Conservation (phyloP, 2,113 vertebrate species). For the Alethe castanea region DNA sequence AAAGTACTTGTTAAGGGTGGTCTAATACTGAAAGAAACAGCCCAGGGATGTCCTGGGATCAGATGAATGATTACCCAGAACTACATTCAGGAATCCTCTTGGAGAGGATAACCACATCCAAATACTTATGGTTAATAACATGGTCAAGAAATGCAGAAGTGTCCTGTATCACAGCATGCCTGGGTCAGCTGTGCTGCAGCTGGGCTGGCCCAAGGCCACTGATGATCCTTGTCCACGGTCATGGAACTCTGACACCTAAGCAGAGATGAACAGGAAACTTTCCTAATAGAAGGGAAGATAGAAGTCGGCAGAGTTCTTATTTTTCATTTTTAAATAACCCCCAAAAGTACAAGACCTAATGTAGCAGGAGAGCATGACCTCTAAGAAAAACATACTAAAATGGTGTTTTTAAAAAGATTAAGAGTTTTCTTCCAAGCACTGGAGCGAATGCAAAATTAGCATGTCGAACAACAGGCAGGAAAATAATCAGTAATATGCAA, state of each 20-base stretch:
- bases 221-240: background rate
- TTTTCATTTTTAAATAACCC: background rate
- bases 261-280: background rate
- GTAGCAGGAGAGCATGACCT: background rate
- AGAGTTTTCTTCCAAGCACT: background rate
- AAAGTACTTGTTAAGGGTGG: background rate
- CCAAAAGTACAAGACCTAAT: background rate
- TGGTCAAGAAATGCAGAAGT: background rate
- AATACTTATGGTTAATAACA: background rate
- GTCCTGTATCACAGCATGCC: background rate
- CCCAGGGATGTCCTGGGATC: background rate
- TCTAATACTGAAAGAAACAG: background rate
- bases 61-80: background rate
- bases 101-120: background rate
- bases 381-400: background rate
- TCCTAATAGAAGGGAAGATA: fast-evolving
- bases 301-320: background rate
- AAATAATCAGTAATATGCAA: background rate
- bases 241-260: background rate
- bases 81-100: background rate
- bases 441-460: background rate
- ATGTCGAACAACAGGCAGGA: background rate
- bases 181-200: background rate
- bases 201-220: background rate
- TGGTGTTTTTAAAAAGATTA: fast-evolving